Base-by-base conservation (phyloP, 2,888 invertebrate species). In the Ellobium chinense region DNA sequence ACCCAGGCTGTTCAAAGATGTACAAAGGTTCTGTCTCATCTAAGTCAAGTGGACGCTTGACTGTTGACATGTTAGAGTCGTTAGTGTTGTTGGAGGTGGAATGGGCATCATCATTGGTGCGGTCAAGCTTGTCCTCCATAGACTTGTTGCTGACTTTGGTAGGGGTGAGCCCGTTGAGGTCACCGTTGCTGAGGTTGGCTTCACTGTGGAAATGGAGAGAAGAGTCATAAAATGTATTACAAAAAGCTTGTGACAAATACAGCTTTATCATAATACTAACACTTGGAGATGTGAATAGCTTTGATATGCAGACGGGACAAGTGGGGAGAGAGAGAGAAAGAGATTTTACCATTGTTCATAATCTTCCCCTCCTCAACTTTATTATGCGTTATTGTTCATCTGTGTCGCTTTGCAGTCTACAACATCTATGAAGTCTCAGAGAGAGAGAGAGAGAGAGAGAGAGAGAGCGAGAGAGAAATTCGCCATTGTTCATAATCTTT, bases 71-170 rank as follows among this genome's bases (percentile, higher is more conserved):
- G 69, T 62, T 80, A 62, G 82, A 80, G 46, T 84, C 85, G n/a
- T 82, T 84, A 39, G 82, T 82, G 63, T 82, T 82, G 62, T 76
- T 79, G 18, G 81, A 80, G 34, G 75, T 68, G 21, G 84, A 83
- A 2, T 76, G 78, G 77, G 79, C 60, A 72, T 84, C 84, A 1
- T 85, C 85, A 7, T 82, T 39, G 27, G 31, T 34, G 31, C 60
- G 54, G 63, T 70, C 63, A 12, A 75, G 37, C 69, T 72, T 69
- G 24, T 78, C 81, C 29, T 75, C 62, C 36, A 72, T 78, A 14
- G 78, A 56, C 14, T 70, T 82, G 65, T 68, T 76, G 24, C 60
- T 72, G 31, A 58, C 60, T 7, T 86, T 62, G 83, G 80, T 63
- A 56, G 80, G 58, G 36, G 82, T 60, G 24, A 63, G 39, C 14